Percentiles rank a stretch among this genome's conserved stretches.
Conservation (phyloP, 2,113 vertebrate genomes). For the Nannobrachium achirus region DNA sequence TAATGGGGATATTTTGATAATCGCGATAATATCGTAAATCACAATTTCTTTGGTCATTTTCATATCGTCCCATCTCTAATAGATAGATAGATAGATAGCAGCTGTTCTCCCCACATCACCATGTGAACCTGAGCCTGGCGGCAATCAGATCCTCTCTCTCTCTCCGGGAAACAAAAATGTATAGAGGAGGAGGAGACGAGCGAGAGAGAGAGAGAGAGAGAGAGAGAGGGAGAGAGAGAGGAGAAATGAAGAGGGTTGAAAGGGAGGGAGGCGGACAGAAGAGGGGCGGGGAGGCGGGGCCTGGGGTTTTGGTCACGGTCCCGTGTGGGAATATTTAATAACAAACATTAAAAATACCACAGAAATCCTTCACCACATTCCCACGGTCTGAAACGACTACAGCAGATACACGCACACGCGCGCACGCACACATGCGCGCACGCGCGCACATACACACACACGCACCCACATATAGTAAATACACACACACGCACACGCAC, state of each 20-base stretch:
- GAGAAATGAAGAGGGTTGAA: not conserved
- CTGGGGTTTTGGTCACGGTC: constrained; percentile 77
- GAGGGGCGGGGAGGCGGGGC: constrained; percentile 53
- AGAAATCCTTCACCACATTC: constrained; percentile 81
- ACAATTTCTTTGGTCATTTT: no score
- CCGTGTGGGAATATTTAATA: constrained; percentile 85
- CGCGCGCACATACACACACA: constrained; percentile 36
- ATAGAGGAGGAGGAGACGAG: constrained; percentile 8
- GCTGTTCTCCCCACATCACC: constrained; percentile 37
- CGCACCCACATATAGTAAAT: constrained; percentile 28
- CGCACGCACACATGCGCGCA: constrained; percentile 42
- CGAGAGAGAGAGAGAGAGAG: constrained; percentile 22
- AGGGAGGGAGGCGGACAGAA: not conserved
- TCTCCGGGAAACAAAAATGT: constrained; percentile 34
- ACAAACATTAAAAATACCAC: constrained; percentile 87
- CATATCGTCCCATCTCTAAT: no score
- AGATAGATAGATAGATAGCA: constrained; percentile 5
- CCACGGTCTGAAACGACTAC: constrained; percentile 72
- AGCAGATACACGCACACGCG: constrained; percentile 49
- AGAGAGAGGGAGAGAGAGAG: constrained; percentile 17
- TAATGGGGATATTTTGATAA: no score
- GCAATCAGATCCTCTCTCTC: constrained; percentile 40
- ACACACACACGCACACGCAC: constrained; percentile 16
- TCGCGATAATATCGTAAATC: no score
- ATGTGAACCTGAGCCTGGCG: constrained; percentile 36